Conservation (phyloP, 2,888 invertebrate genomes). For the Spodoptera exigua region DNA sequence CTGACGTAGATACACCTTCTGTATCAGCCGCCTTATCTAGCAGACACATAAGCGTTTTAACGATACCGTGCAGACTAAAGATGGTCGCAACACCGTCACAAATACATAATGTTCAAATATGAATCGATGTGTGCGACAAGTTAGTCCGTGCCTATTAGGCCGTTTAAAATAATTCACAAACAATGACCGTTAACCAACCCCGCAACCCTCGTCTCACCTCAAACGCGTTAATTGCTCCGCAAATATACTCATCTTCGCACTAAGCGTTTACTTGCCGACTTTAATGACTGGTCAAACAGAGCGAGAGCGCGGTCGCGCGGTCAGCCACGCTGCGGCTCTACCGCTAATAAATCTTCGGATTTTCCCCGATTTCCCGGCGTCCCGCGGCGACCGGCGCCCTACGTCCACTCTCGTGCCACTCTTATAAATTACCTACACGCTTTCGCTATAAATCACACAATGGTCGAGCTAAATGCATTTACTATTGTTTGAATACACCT, state of each 20-base stretch:
- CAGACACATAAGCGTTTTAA: constrained; percentile 74
- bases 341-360: constrained; percentile 87
- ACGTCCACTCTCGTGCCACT: constrained; percentile 79
- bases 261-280: constrained; percentile 86
- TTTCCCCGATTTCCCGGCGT: constrained; percentile 87
- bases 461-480: constrained; percentile 86
- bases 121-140: constrained; percentile 48
- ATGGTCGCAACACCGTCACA: constrained; percentile 60
- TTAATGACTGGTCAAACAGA: constrained; percentile 88
- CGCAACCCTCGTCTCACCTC: constrained; percentile 85
- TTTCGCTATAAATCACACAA: constrained; percentile 87
- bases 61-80: constrained; percentile 70
- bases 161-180: constrained; percentile 75
- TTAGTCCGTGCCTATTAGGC: constrained; percentile 39
- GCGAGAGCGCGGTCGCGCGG: constrained; percentile 73
- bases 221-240: constrained; percentile 86
- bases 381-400: constrained; percentile 75
- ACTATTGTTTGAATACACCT: constrained; percentile 87
- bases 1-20: constrained; percentile 79
- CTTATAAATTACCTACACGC: constrained; percentile 89
- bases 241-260: constrained; percentile 88
- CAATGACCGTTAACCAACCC: constrained; percentile 73
- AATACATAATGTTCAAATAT: constrained; percentile 47
- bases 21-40: constrained; percentile 80
- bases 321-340: constrained; percentile 77